Conservation (phyloP, 2,888 invertebrate species). For the Arctia plantaginis region DNA sequence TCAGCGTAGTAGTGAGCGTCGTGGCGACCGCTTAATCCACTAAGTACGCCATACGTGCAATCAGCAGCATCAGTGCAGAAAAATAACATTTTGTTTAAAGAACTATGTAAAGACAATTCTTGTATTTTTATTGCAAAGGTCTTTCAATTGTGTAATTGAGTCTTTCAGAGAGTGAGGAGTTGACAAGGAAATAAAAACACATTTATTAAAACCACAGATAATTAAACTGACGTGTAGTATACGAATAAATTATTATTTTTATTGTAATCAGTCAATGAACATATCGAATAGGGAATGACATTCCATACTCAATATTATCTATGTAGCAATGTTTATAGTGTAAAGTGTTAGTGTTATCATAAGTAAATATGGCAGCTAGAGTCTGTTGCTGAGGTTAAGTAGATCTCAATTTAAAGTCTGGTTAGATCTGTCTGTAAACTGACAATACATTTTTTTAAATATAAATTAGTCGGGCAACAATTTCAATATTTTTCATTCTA, state of each 20-base stretch:
- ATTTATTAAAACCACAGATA: conserved; percentile 41
- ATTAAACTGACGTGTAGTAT: conserved; percentile 40
- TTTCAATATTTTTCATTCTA: too few species aligned
- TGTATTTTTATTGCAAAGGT: background rate
- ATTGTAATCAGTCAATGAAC: conserved; percentile 12
- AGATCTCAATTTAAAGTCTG: background rate
- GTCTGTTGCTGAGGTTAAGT: background rate
- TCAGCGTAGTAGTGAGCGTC: too few species aligned
- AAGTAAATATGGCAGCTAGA: conserved; percentile 18
- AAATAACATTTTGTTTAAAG: background rate
- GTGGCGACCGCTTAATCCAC: too few species aligned
- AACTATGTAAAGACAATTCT: conserved; percentile 8
- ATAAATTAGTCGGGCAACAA: background rate
- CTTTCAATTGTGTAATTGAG: conserved; percentile 8
- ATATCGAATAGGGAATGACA: conserved; percentile 15
- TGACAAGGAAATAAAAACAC: conserved; percentile 4
- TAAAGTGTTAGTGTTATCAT: conserved; percentile 34
- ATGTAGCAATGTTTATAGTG: conserved; percentile 40
- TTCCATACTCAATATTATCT: conserved; percentile 27
- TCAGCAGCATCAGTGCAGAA: too few species aligned
- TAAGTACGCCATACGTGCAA: too few species aligned
- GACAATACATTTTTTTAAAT: too few species aligned
- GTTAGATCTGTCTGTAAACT: too few species aligned
- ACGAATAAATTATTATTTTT: conserved; percentile 11
- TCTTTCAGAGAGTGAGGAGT: background rate